Evolutionary conservation across 37 sponge, comb jelly and placozoan species (phyloP), one percentile per base, ranked within the genome.

Genomic region (Hormiphora californensis): DNA sequence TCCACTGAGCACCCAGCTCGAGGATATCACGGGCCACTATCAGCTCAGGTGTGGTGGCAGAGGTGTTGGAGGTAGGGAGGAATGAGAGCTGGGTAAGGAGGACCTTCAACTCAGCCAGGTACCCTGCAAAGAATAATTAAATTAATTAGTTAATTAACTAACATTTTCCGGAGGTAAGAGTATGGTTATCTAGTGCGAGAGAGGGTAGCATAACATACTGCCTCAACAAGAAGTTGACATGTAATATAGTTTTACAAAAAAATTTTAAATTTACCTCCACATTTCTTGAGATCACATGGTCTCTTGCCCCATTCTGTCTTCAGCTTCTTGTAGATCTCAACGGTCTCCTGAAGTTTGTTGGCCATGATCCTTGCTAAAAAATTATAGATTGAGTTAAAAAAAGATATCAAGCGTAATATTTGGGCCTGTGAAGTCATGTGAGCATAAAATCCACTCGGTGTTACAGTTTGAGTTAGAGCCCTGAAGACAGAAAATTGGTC

Each of bases 1-100:
- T 95, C 93, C 93, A 93, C 9, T 93, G 87, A 3, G 94, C 99
- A 30, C 95, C 99, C 23, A 95, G 91, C 89, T 98, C 99, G 28
- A 98, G 90, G 3, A 88, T 89, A 44, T 92, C 92, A 61, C 99
- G 27, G 21, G 59, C 63, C 19, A 87, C 40, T 9, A 87, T 55
- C 34, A 57, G 63, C 25, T 41, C 63, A 7, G 63, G 63, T 21
- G 63, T 57, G 62, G 49, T 36, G n/a, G 87, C 87, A 0, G 39
- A 39, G 30, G 63, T 61, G 61, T 62, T 57, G 3, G 85, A 87
- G 28, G 89, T 88, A 0, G 93, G 93, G 21, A 93, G 89, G 49
- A 90, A 93, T 1, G 89, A 89, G 22, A 93, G 88, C 19, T 63
- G 55, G 0, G 91, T 43, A 0, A 93, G 63, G 22, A 69, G 65